Conservation (phyloP, 2,113 vertebrate species). For the Amia ocellicauda region DNA sequence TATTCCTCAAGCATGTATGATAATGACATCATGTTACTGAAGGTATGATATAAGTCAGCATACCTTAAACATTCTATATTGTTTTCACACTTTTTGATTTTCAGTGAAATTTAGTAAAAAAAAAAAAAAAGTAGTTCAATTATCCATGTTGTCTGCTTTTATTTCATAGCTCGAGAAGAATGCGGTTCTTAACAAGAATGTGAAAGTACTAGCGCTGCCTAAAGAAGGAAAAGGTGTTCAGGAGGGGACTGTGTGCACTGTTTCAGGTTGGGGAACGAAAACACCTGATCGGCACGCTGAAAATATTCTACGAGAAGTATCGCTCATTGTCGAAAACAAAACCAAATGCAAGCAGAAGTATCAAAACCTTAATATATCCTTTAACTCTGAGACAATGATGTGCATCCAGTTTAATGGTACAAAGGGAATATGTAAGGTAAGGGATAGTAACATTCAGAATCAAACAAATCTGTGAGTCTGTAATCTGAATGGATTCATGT, state of each 20-base stretch:
- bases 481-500: too few species aligned
- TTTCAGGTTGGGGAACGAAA: slow-evolving; percentile 52
- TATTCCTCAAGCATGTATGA: background rate
- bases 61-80: too few species aligned
- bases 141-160: too few species aligned
- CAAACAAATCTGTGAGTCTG: too few species aligned
- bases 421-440: slow-evolving; percentile 35
- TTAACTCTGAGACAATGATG: slow-evolving; percentile 21
- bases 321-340: slow-evolving; percentile 11
- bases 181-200: slow-evolving; percentile 34
- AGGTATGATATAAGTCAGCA: too few species aligned
- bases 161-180: slow-evolving; percentile 41
- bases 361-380: too few species aligned
- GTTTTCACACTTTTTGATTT: too few species aligned
- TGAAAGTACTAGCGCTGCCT: slow-evolving; percentile 28
- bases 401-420: slow-evolving; percentile 20
- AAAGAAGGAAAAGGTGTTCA: slow-evolving; percentile 25
- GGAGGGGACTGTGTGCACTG: slow-evolving; percentile 23
- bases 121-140: too few species aligned
- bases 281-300: rapidly evolving
- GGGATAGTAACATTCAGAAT: too few species aligned
- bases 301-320: slow-evolving; percentile 40
- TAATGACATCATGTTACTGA: slow-evolving; percentile 53
- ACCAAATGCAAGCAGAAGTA: slow-evolving; percentile 31
- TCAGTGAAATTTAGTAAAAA: too few species aligned